Conservation (phyloP, 2,888 invertebrate species). For the Helleia helle region DNA sequence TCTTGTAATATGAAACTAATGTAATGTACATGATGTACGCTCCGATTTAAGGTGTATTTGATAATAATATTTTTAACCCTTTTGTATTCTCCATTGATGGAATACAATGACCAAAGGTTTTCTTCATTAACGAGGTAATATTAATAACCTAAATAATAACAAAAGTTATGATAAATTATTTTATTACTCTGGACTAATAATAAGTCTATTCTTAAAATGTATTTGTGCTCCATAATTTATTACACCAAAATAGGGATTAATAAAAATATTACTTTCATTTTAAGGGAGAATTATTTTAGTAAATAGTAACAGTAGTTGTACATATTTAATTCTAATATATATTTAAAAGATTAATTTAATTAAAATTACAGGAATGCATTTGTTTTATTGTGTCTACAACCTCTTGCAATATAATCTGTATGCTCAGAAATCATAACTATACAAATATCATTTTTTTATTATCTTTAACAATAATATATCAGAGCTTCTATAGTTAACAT, state of each 20-base stretch:
- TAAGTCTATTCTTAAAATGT: no score
- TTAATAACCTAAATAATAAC: no score
- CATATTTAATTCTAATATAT: neutral
- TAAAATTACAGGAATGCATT: neutral
- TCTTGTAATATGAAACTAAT: no score
- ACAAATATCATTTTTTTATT: constrained; percentile 41
- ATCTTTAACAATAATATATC: constrained; percentile 76
- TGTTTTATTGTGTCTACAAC: neutral
- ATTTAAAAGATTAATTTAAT: neutral
- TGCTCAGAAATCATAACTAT: constrained; percentile 25
- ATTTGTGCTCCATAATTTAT: neutral
- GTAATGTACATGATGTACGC: no score
- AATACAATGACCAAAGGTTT: no score
- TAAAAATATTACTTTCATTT: neutral
- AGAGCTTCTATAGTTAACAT: constrained; percentile 74
- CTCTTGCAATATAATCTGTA: neutral
- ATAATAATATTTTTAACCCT: no score
- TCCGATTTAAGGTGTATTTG: no score
- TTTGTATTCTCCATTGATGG: no score
- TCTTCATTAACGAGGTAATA: no score
- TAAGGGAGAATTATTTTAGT: neutral
- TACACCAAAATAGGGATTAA: neutral
- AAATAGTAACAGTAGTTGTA: neutral
- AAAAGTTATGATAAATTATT: no score
- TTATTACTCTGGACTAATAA: no score